Evolutionary conservation across 2,888 invertebrate species (phyloP).

Genomic region (Eueremaeus valkanovi): DNA sequence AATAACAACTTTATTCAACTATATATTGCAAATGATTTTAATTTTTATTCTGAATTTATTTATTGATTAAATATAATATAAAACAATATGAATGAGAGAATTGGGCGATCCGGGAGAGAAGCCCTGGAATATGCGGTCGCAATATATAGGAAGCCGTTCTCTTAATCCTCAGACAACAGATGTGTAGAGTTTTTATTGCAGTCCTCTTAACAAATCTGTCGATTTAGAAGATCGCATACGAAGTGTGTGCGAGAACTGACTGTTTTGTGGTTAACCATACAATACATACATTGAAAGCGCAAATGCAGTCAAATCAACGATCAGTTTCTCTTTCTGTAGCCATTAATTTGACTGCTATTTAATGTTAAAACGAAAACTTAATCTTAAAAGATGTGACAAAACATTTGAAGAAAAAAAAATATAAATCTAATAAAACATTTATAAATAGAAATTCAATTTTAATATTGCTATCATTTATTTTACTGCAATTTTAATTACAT

Average conservation of each 20-base stretch:
- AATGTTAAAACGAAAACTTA: background rate
- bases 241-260: background rate
- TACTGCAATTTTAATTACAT: background rate
- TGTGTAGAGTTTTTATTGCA: constrained; percentile 16
- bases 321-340: background rate
- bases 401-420: background rate
- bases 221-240: background rate
- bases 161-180: constrained; percentile 14
- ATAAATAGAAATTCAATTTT: background rate
- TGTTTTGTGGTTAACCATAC: constrained; percentile 30
- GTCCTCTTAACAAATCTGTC: constrained; percentile 31
- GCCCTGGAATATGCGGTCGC: background rate
- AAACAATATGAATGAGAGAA: constrained; percentile 11
- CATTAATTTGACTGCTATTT: constrained; percentile 1
- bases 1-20: no score
- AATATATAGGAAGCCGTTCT: background rate
- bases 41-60: background rate
- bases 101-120: background rate
- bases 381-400: constrained; percentile 7
- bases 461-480: background rate
- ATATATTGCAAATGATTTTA: no score
- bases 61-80: background rate
- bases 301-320: constrained; percentile 10
- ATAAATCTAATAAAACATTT: background rate
- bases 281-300: background rate